These are phyloP conservation scores for Aptenodytes patagonicus DNA, from an alignment of 2,113 vertebrate genomes.

Conservation along the genomic window DNA sequence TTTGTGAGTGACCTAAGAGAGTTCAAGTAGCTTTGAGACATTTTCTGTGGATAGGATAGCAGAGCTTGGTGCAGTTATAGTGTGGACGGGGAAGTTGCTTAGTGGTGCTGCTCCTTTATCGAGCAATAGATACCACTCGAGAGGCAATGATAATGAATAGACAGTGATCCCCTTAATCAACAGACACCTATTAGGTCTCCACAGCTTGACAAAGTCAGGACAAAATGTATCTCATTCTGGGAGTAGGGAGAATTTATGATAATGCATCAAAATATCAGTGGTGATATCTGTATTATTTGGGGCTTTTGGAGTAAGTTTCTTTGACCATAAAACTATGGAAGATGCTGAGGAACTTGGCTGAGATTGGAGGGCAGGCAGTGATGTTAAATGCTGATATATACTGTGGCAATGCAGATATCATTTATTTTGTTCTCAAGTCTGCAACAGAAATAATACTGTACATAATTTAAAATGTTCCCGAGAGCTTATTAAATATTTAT, in stretches of 20 bases:
- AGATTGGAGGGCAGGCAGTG: neutral
- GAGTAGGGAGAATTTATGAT: neutral
- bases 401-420: neutral
- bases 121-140: accelerated
- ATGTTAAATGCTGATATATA: neutral
- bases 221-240: neutral
- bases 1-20: neutral
- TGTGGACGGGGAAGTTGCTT: neutral
- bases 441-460: neutral
- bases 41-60: neutral
- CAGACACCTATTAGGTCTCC: neutral
- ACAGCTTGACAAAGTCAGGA: neutral
- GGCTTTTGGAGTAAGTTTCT: neutral
- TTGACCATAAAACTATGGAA: accelerated
- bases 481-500: neutral
- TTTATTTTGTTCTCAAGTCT: neutral
- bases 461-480: neutral
- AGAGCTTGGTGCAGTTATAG: neutral
- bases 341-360: neutral
- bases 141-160: neutral
- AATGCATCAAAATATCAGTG: neutral
- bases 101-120: neutral
- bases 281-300: neutral
- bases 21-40: neutral
- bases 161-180: neutral